Evolutionary conservation across 2,797 vertebrate genomes (phyloP).

Genomic region (Urocyon cinereoargenteus): DNA sequence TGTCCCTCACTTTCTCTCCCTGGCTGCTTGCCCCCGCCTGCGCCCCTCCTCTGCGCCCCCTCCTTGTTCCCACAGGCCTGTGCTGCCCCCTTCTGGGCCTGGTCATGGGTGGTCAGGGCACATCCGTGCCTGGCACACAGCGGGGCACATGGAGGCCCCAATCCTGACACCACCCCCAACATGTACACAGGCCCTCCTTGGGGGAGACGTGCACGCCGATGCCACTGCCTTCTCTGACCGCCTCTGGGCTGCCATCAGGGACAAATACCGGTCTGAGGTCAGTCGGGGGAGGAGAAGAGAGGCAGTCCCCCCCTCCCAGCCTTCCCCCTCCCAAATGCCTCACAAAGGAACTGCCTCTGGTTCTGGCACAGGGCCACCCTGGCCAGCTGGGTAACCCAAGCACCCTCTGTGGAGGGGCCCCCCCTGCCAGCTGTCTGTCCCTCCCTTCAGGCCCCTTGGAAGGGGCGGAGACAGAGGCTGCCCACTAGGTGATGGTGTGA

Average conservation of each 20-base stretch:
- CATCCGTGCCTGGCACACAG: neutral
- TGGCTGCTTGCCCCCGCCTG: neutral
- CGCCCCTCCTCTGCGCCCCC: neutral
- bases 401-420: neutral
- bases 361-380: neutral
- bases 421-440: neutral
- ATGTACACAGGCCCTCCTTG: constrained; percentile 89
- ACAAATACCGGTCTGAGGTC: constrained; percentile 93
- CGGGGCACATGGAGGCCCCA: neutral
- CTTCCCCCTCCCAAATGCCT: accelerated
- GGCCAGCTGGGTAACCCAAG: neutral
- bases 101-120: neutral
- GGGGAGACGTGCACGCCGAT: constrained; percentile 88
- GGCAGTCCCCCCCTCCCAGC: neutral
- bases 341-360: neutral
- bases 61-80: neutral
- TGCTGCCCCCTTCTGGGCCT: constrained; percentile 14
- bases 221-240: constrained; percentile 86
- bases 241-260: constrained; percentile 91
- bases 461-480: neutral
- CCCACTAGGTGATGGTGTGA: neutral
- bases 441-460: neutral
- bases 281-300: constrained; percentile 9
- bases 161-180: neutral
- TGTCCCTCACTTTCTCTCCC: neutral